phyloP scores from a whole-genome alignment of 2,797 vertebrate genomes.

The Protonibea diacanthus region DNA sequence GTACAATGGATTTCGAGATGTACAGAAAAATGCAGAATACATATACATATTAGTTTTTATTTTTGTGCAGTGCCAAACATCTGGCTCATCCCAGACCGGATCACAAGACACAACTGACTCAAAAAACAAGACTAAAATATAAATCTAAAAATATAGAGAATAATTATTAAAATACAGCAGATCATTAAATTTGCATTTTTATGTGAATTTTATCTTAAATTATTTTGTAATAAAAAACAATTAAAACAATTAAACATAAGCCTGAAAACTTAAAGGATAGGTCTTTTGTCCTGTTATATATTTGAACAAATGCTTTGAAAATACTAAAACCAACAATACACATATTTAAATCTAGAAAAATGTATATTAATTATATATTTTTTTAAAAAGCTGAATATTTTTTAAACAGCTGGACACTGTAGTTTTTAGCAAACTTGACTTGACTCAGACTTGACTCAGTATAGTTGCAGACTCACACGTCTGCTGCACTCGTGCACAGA shows the following conservation, averaged over 20 bases:
- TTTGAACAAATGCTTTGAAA: background rate
- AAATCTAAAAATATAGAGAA: background rate
- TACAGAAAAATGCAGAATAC: background rate
- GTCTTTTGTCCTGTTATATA: background rate
- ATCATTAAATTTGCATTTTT: conserved; percentile 26
- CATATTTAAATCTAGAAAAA: background rate
- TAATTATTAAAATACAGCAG: conserved; percentile 15
- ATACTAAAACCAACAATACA: background rate
- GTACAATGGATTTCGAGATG: background rate
- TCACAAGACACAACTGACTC: background rate
- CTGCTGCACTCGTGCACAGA: background rate
- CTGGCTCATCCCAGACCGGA: background rate
- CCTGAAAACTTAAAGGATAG: no score
- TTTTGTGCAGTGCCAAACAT: background rate
- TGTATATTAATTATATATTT: background rate
- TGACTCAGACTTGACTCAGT: accelerated
- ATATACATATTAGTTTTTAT: background rate
- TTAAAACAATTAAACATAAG: no score
- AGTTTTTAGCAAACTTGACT: background rate
- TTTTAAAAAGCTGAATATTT: background rate
- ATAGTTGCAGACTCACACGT: background rate
- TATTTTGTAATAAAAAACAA: conserved; percentile 5
- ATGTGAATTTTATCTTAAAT: conserved; percentile 6
- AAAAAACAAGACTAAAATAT: no score
- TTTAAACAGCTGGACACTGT: background rate